These are phyloP conservation scores for Himantopus leucocephalus DNA, from an alignment of 2,113 vertebrate genomes.

Conservation along the genomic window DNA sequence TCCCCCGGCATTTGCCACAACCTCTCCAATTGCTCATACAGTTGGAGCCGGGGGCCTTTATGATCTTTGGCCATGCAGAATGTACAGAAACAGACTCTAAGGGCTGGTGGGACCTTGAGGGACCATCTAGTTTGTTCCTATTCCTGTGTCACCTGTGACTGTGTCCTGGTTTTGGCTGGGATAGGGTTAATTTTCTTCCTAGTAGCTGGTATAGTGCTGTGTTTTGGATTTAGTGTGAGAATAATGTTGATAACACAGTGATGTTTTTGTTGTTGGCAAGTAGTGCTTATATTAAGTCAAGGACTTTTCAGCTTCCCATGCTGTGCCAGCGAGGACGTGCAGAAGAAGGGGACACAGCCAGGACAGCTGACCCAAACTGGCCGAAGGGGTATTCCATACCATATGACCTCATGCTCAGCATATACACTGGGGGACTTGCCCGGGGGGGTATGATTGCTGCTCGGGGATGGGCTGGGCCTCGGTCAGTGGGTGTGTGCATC, in stretches of 20 bases:
- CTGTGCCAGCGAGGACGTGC: not conserved
- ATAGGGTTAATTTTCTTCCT: not conserved
- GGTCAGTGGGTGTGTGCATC: not conserved
- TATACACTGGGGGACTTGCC: not conserved
- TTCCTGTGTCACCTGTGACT: not conserved
- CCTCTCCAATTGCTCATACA: rapidly evolving
- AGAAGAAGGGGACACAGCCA: not conserved
- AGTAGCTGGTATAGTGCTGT: not conserved
- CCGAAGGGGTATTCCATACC: not conserved
- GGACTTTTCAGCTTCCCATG: not conserved
- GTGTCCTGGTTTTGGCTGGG: not conserved
- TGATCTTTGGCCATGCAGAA: rapidly evolving
- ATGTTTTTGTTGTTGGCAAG: not conserved
- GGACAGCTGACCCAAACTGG: not conserved
- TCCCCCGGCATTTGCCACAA: not conserved
- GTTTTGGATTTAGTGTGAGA: not conserved
- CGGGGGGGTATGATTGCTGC: not conserved
- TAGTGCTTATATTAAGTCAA: not conserved
- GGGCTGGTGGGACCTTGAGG: not conserved
- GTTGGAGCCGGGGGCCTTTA: not conserved
- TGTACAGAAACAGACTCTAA: not conserved
- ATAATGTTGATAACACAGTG: not conserved
- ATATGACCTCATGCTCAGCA: not conserved
- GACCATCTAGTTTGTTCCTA: not conserved
- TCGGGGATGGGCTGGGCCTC: not conserved